Base-by-base conservation (phyloP, 2,888 invertebrate species). In the Drepana falcataria region DNA sequence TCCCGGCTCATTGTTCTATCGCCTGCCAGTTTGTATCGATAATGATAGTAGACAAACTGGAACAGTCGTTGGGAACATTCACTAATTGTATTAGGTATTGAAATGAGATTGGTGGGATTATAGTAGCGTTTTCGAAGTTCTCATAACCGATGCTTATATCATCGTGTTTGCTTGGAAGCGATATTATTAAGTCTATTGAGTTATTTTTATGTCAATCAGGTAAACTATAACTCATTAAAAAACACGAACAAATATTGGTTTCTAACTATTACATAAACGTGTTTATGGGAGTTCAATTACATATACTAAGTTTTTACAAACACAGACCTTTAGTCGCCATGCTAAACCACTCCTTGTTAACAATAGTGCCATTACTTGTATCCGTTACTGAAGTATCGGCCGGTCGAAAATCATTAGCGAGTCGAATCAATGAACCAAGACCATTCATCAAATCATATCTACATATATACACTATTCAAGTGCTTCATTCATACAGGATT, bases 351-450 rank as follows among this genome's bases (percentile, higher is more conserved):
- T 59, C 63, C 55, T 55, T 35, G 49, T 47, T 2, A 55, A 55
- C 49, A 63, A 65, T 61, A 63, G 62, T 59, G 57, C 56, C 63
- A 58, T 61, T 60, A 57, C 44, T 59, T 52, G 59, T 59, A 57
- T 63, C 63, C 65, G 60, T 58, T 59, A 34, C 37, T 41, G 47
- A 47, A 56, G 52, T 37, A 56, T 53, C 58, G 37, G 55, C 54
- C 59, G 52, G 48, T 57, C 44, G 57, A 35, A 59, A 58, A 59
- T 59, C 35, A 48, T 56, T 48, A 48, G 33, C 21, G 35, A 49
- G 51, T 41, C 40, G 40, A 41, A 51, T 51, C 51, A 41, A 7
- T 51, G 40, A 51, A 21, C 40, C 9, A 40, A 40, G 51, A 51
- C 5, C 7, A 1, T 37, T 37, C 37, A 37, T 37, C 5, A 37